Percentiles rank a stretch among this genome's conserved stretches.
These are phyloP conservation scores for Anthopleura xanthogrammica DNA, from an alignment of 92 coral and sea anemone genomes.

Conservation along the genomic window DNA sequence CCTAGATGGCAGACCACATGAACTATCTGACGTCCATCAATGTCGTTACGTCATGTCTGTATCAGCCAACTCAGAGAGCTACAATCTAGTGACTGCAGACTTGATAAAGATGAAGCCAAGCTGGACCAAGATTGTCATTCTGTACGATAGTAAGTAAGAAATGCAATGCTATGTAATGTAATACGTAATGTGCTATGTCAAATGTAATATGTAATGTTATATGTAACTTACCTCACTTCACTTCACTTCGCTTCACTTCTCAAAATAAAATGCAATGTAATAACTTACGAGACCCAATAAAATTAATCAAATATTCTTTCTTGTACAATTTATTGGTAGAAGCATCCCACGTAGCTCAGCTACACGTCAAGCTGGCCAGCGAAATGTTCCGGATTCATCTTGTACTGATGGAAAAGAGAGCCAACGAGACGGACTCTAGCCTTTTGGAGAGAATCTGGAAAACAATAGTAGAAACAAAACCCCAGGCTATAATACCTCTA, in stretches of 20 bases:
- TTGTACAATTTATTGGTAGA: not conserved
- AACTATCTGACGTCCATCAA: not conserved
- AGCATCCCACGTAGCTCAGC: slow-evolving; percentile 15
- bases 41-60: slow-evolving; percentile 21
- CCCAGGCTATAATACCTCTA: slow-evolving; percentile 22
- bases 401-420: slow-evolving; percentile 11
- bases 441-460: slow-evolving; percentile 20
- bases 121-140: slow-evolving; percentile 12
- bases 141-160: slow-evolving; percentile 7
- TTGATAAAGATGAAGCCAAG: slow-evolving; percentile 11
- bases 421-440: slow-evolving; percentile 3
- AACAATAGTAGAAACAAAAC: not conserved
- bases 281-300: too few species aligned
- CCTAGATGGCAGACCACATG: slow-evolving; percentile 9
- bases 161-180: too few species aligned
- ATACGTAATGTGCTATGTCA: too few species aligned
- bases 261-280: too few species aligned
- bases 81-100: not conserved
- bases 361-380: slow-evolving; percentile 15
- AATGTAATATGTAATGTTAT: too few species aligned
- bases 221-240: too few species aligned
- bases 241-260: too few species aligned
- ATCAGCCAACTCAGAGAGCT: slow-evolving; percentile 13
- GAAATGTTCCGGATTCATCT: slow-evolving; percentile 17
- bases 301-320: not conserved